Percentiles rank a stretch among this genome's conserved stretches.
Evolutionary conservation across 2,113 vertebrate species (phyloP).

Genomic region (Notothenia rossii): DNA sequence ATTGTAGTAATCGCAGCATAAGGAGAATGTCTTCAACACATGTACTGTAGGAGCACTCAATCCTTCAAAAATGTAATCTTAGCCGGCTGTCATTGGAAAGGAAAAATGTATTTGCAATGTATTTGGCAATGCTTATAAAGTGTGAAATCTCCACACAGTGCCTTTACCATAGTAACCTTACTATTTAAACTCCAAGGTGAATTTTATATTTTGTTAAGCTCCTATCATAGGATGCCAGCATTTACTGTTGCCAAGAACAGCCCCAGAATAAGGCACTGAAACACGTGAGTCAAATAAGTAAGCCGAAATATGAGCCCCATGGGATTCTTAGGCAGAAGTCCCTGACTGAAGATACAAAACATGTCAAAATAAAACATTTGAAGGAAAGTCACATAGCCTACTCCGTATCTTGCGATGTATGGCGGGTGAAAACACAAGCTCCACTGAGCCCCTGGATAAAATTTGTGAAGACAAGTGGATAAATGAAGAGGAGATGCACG

Average conservation of each 20-base stretch:
- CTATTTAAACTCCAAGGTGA: constrained; percentile 33
- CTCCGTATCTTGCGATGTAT: constrained; percentile 1
- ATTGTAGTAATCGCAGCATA: background rate
- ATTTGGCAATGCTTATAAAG: background rate
- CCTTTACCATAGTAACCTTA: constrained; percentile 9
- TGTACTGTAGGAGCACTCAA: background rate
- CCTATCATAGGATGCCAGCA: constrained; percentile 15
- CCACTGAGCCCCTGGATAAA: background rate
- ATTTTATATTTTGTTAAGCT: constrained; percentile 39
- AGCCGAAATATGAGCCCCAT: background rate
- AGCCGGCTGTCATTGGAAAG: background rate
- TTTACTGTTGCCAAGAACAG: constrained; percentile 31
- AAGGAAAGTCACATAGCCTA: constrained; percentile 1
- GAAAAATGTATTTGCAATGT: too few species aligned
- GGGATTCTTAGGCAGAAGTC: constrained; percentile 13
- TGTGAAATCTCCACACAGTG: background rate
- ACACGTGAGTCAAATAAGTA: constrained; percentile 11
- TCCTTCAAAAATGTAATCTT: background rate
- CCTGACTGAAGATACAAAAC: constrained; percentile 23
- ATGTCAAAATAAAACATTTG: constrained; percentile 18
- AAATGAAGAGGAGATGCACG: constrained; percentile 29
- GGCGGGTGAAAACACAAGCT: background rate
- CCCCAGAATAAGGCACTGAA: constrained; percentile 2
- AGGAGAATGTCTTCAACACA: background rate
- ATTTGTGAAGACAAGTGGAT: constrained; percentile 21